Percentiles rank a stretch among this genome's conserved stretches.
Evolutionary conservation across 2,113 vertebrate species (phyloP).

Genomic region (Orthonyx spaldingii): DNA sequence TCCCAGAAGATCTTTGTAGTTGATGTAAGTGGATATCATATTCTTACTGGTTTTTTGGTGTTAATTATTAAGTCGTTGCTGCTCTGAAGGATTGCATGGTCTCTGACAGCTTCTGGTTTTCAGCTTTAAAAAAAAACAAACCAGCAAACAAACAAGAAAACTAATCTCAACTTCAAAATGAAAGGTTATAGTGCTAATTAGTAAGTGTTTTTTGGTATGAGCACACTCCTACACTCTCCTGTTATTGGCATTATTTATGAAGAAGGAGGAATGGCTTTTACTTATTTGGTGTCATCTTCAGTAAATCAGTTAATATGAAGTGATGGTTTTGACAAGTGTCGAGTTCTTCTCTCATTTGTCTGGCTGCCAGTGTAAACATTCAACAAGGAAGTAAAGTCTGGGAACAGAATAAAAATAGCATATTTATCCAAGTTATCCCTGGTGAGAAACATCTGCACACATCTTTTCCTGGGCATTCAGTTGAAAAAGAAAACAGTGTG

Average conservation of each 20-base stretch:
- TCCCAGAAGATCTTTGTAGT: constrained; percentile 83
- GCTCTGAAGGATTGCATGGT: constrained; percentile 4
- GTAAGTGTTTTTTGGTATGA: background rate
- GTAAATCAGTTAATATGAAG: background rate
- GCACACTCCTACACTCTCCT: background rate
- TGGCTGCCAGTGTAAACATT: background rate
- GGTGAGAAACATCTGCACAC: background rate
- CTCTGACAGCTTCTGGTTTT: background rate
- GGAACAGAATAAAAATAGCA: background rate
- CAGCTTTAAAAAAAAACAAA: background rate
- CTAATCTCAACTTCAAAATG: background rate
- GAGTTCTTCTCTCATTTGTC: background rate
- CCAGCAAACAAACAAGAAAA: background rate
- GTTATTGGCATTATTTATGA: background rate
- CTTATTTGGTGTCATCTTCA: background rate
- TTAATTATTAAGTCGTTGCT: constrained; percentile 8
- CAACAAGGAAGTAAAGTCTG: background rate
- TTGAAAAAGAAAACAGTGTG: background rate
- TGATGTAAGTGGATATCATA: constrained; percentile 75
- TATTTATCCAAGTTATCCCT: background rate
- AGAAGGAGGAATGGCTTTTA: background rate
- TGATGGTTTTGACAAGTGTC: background rate
- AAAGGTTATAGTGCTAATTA: background rate
- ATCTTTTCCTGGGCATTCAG: background rate
- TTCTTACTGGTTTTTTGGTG: background rate